phyloP scores from a whole-genome alignment of 35 echinoderm and acorn worm genomes.

The Strongylocentrotus purpuratus region DNA sequence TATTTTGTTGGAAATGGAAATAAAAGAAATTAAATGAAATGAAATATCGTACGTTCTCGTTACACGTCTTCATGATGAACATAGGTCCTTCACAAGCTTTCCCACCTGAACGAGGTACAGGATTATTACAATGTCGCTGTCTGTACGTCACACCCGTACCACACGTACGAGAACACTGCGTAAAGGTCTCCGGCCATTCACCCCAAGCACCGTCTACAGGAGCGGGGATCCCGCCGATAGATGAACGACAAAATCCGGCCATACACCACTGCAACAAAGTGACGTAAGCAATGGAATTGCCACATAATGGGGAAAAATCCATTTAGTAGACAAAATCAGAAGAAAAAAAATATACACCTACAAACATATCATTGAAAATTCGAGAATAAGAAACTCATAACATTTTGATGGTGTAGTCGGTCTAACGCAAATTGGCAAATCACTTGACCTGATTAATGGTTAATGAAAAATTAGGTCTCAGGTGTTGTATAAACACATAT shows the following conservation, averaged over 20 bases:
- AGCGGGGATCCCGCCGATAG: not conserved
- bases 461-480: not conserved
- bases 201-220: constrained; percentile 19
- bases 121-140: not conserved
- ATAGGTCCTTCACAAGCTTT: not conserved
- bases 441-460: not conserved
- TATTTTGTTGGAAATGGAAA: too few relatives aligned
- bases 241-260: not conserved
- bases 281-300: too few relatives aligned
- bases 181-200: not conserved
- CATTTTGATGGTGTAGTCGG: too few relatives aligned
- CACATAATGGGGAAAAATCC: not conserved
- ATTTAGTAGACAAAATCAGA: not conserved
- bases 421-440: too few relatives aligned
- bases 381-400: not conserved
- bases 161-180: not conserved
- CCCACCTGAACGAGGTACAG: not conserved
- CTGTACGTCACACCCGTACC: not conserved
- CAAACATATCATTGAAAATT: not conserved
- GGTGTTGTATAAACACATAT: too few relatives aligned
- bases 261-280: constrained; percentile 31
- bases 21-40: not conserved
- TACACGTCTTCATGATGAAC: not conserved
- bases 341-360: not conserved
- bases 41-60: not conserved